Evolutionary conservation across 92 coral and sea anemone species (phyloP), one percentile per base, ranked within the genome.

Genomic region (Bergia sp.): DNA sequence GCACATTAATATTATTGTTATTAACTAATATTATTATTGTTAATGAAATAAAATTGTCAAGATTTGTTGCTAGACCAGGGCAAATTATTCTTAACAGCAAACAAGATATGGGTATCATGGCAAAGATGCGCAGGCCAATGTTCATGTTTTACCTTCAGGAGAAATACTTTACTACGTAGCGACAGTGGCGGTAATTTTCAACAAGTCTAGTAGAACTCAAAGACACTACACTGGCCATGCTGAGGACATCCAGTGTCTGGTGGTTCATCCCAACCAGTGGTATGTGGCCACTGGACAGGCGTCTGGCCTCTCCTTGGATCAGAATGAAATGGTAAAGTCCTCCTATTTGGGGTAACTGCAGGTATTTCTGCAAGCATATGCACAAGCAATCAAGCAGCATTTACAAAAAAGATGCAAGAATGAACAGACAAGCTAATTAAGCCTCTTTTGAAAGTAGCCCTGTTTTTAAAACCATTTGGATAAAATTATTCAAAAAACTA

Each of bases 211-310:
- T 37, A 93, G 86, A 87, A 92, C 91, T 40, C 98, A 95, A 79
- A 73, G 98, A 58, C 98, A 95, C 89, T 95, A 95, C 75, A 95
- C 96, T 37, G 98, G 94, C 4, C 98, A 95, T 85, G 98, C 98
- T 20, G 98, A 95, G 86, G 96, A 95, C 72, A 95, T 95, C 92
- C 94, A 92, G 84, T 93, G 98, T 74, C 81, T 95, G 92, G 96
- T 93, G 36, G 91, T 95, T 10, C 98, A 95, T 87, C 98, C 98
- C 16, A 95, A 95, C 76, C 98, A 93, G 92, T 95, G 98, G 98
- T 95, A 95, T 89, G 90, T 95, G 72, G 98, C 98, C 37, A 93
- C 98, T 18, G 98, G 98, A 21, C 98, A 95, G 80, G 90, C 89
- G 44, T 92, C 95, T 37, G 98, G 98, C 36, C 89, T 95, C 55